phyloP scores from a whole-genome alignment of 2,113 vertebrate species.

The Beaufortia kweichowensis region DNA sequence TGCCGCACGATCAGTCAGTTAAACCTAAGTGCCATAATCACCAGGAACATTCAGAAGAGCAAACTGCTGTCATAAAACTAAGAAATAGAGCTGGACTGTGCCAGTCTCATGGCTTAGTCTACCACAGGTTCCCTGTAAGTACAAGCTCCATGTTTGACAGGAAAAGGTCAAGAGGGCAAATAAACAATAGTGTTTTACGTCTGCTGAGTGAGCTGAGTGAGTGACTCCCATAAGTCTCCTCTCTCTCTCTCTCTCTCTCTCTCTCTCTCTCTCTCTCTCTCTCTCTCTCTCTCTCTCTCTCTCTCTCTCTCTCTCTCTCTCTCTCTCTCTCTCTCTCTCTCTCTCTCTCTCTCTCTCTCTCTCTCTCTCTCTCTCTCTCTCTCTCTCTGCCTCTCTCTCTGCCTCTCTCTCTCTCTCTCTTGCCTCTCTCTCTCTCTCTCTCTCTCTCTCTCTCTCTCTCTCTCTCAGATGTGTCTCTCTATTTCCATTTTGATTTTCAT shows the following conservation, averaged over 20 bases:
- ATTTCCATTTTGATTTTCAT: slow-evolving; percentile 58
- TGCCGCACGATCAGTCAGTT: not conserved
- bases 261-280: too few species aligned
- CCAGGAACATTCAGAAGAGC: not conserved
- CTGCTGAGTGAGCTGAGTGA: slow-evolving; percentile 14
- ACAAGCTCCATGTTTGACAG: slow-evolving; percentile 31
- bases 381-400: not conserved
- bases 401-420: too few species aligned
- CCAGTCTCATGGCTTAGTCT: not conserved
- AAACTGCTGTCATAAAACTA: not conserved
- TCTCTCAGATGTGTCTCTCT: slow-evolving; percentile 56
- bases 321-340: too few species aligned
- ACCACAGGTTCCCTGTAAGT: not conserved
- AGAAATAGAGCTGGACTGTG: not conserved
- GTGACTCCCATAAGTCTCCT: slow-evolving; percentile 25
- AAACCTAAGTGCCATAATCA: not conserved
- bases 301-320: too few species aligned
- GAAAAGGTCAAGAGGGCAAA: slow-evolving; percentile 41
- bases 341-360: too few species aligned
- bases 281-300: too few species aligned
- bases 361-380: too few species aligned
- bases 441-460: slow-evolving; percentile 22
- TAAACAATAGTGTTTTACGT: slow-evolving; percentile 21
- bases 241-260: slow-evolving; percentile 21
- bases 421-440: too few species aligned